Evolutionary conservation across 2,888 invertebrate species (phyloP).

Genomic region (Conomelus anceps): DNA sequence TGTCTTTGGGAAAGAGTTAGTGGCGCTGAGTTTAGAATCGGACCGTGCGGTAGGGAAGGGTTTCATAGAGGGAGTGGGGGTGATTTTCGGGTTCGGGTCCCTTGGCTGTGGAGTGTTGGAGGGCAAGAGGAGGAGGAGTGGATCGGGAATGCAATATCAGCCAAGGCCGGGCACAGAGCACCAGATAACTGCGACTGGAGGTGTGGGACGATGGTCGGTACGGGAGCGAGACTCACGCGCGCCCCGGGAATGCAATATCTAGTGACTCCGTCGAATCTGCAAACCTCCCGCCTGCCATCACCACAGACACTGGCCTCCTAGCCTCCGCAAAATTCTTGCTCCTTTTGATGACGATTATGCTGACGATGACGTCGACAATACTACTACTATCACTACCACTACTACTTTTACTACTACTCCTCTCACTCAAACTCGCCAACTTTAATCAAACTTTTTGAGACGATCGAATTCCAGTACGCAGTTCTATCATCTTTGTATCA

Average conservation of each 20-base stretch:
- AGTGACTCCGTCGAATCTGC: neutral
- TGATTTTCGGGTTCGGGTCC: neutral
- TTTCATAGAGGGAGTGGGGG: too few species aligned
- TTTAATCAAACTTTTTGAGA: neutral
- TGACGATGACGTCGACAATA: too few species aligned
- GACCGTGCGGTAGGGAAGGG: too few species aligned
- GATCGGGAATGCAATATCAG: neutral
- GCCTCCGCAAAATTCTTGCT: neutral
- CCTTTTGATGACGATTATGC: neutral
- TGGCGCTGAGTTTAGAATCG: neutral
- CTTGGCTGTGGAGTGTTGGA: neutral
- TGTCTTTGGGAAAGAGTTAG: constrained; percentile 10
- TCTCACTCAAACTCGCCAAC: neutral
- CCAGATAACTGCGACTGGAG: neutral
- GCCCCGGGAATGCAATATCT: constrained; percentile 9
- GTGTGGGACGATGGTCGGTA: neutral
- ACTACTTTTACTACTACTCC: neutral
- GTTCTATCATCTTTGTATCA: neutral
- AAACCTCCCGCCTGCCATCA: neutral
- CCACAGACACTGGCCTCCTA: too few species aligned
- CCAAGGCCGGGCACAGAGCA: neutral
- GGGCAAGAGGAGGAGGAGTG: neutral
- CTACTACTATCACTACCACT: neutral
- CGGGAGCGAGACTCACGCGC: neutral
- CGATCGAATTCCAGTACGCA: neutral